Percentiles rank a stretch among this genome's conserved stretches.
These are phyloP conservation scores for Dicycla oo DNA, from an alignment of 2,888 invertebrate species.

Conservation along the genomic window DNA sequence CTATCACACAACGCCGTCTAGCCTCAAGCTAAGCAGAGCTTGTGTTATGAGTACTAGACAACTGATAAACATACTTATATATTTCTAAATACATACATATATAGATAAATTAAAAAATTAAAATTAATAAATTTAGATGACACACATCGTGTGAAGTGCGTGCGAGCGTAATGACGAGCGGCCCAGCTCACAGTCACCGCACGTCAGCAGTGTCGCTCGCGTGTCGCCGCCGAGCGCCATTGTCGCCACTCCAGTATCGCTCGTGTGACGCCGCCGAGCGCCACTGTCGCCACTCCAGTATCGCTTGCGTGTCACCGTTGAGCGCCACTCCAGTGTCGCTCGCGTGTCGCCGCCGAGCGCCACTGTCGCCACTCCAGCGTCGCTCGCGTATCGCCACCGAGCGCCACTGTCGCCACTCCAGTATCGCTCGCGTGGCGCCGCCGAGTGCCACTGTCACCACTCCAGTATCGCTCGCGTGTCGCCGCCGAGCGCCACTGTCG, in stretches of 20 bases:
- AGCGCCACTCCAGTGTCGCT: not conserved
- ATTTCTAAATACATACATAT: no score
- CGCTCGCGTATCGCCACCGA: slow-evolving; percentile 10
- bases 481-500: slow-evolving; percentile 2
- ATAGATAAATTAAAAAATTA: no score
- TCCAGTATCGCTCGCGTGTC: slow-evolving; percentile 15
- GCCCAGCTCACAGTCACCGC: slow-evolving; percentile 46
- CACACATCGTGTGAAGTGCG: slow-evolving; percentile 24
- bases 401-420: slow-evolving; percentile 17
- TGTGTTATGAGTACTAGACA: no score
- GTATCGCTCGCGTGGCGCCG: slow-evolving; percentile 4
- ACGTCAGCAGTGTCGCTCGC: slow-evolving; percentile 25
- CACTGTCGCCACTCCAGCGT: slow-evolving; percentile 22
- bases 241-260: slow-evolving; percentile 21
- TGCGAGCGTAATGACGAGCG: slow-evolving; percentile 24
- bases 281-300: slow-evolving; percentile 19
- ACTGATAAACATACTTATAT: no score
- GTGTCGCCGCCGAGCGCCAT: not conserved
- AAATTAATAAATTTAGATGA: no score
- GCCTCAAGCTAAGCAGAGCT: no score
- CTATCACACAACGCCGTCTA: no score
- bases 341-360: slow-evolving; percentile 8
- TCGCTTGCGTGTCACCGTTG: slow-evolving; percentile 10
- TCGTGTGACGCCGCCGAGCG: slow-evolving; percentile 8
- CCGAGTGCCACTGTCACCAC: slow-evolving; percentile 14